Conservation (phyloP, 2,113 vertebrate genomes). For the Lasiurus cinereus region DNA sequence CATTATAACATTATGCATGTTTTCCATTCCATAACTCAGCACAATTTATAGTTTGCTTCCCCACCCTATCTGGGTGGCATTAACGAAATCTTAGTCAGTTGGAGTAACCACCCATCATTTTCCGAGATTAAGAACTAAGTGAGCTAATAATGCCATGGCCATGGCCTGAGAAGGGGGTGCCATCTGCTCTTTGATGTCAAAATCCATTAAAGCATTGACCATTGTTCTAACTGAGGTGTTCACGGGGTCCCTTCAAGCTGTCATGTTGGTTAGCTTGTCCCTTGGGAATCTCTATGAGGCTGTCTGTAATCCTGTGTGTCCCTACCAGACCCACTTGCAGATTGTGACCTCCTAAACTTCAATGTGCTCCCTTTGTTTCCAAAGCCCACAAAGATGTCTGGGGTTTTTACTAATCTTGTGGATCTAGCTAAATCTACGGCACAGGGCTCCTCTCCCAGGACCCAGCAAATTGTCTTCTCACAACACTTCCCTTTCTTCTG, state of each 20-base stretch:
- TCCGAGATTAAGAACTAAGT: not conserved
- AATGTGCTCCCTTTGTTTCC: not conserved
- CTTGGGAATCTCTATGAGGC: not conserved
- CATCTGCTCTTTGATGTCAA: not conserved
- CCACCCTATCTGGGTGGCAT: not conserved
- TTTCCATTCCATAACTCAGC: not conserved
- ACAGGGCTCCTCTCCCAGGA: not conserved
- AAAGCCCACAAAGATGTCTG: not conserved
- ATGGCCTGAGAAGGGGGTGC: not conserved
- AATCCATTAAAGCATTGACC: not conserved
- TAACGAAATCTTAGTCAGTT: not conserved
- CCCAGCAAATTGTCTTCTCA: not conserved
- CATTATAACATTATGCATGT: not conserved
- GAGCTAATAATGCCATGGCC: not conserved
- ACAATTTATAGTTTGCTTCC: not conserved
- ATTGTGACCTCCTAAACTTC: not conserved
- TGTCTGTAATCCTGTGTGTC: fast-evolving
- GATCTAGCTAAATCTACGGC: not conserved
- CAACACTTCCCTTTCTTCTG: not conserved
- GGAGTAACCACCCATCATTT: not conserved
- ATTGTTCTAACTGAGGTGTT: not conserved
- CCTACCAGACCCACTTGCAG: not conserved
- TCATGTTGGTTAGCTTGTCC: not conserved
- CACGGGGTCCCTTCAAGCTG: not conserved
- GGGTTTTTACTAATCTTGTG: not conserved